phyloP scores from a whole-genome alignment of 2,113 vertebrate genomes.

The Mirounga angustirostris region DNA sequence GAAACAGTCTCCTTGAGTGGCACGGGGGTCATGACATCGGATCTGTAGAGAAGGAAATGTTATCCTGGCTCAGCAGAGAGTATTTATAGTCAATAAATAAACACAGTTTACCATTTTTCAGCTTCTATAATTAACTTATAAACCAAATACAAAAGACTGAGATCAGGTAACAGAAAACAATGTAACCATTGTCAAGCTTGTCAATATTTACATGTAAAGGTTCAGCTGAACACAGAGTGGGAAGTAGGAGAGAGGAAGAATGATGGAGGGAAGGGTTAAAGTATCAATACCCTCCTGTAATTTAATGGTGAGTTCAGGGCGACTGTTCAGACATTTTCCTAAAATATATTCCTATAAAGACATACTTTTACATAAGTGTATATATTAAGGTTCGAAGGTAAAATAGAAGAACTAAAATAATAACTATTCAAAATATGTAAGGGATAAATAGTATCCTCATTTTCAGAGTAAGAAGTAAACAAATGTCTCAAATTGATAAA shows the following conservation, averaged over 20 bases:
- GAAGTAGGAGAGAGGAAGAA: neutral
- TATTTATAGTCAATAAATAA: neutral
- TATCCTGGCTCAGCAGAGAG: neutral
- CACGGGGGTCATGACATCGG: neutral
- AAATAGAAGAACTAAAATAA: neutral
- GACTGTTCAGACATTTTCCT: neutral
- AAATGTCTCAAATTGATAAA: neutral
- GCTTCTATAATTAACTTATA: conserved; percentile 11
- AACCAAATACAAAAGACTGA: neutral
- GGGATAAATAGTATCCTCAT: neutral
- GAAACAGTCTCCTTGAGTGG: neutral
- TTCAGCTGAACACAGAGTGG: neutral
- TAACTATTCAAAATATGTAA: neutral
- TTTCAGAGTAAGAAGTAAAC: neutral
- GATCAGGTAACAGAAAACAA: neutral
- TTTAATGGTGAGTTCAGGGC: neutral
- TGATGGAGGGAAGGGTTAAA: neutral
- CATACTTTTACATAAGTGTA: neutral
- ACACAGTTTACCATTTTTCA: neutral
- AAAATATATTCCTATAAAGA: neutral
- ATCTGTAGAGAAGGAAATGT: neutral
- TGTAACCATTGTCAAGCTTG: neutral
- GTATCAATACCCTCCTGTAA: neutral
- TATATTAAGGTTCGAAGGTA: neutral
- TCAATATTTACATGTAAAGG: neutral